Evolutionary conservation across 1,140 invertebrate genomes (phyloP).

Genomic region (Pseudomyrmex pallidus): DNA sequence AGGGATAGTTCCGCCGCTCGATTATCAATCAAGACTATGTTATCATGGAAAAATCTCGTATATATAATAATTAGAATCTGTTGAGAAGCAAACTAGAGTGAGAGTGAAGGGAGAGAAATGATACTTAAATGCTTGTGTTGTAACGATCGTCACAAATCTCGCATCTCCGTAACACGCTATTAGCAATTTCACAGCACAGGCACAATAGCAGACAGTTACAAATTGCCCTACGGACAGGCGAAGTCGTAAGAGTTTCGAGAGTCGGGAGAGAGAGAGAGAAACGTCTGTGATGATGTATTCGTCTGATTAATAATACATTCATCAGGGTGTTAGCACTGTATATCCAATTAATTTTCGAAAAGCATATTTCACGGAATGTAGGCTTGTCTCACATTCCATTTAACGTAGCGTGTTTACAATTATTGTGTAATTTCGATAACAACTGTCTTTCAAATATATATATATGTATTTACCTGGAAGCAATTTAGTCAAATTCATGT

Average conservation of each 20-base stretch:
- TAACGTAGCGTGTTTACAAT: constrained; percentile 2
- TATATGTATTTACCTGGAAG: neutral
- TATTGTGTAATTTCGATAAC: neutral
- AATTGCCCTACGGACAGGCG: neutral
- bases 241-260: neutral
- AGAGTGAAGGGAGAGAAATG: neutral
- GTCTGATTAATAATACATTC: constrained; percentile 8
- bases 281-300: neutral
- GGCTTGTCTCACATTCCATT: neutral
- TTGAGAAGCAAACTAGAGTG: neutral
- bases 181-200: neutral
- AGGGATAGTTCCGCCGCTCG: too few relatives aligned
- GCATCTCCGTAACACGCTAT: neutral
- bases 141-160: constrained; percentile 3
- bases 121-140: neutral
- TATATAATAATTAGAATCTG: too few relatives aligned
- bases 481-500: constrained; percentile 16
- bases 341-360: constrained; percentile 3
- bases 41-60: too few relatives aligned
- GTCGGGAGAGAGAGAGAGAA: too few relatives aligned
- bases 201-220: neutral
- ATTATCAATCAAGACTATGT: too few relatives aligned
- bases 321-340: neutral
- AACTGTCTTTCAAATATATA: neutral
- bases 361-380: neutral